Evolutionary conservation across 2,888 invertebrate species (phyloP), one percentile per base, ranked within the genome.

Genomic region (Herminia tarsipennalis): DNA sequence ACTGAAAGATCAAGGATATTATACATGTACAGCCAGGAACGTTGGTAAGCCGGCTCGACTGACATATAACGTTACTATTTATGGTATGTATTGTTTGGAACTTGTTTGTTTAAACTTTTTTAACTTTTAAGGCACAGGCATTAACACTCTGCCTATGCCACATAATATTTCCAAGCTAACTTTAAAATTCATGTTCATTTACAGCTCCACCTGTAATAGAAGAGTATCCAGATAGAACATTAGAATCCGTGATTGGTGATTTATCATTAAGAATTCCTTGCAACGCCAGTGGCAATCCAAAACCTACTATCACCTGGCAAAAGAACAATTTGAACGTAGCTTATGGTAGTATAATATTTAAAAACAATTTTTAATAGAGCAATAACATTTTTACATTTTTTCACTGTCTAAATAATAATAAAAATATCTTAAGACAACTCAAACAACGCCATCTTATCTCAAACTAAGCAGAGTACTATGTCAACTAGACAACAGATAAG

Each of bases 11-110:
- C 55, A 69, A 35, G 86, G 86, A 6, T 52, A 45, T 10, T 85
- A 85, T 35, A 73, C 70, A 0, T 85, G 86, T 41, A 39, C 58
- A 1, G 85, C 81, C 0, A 66, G 45, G 1, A 84, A 79, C 20
- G 14, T 34, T 1, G 66, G 56, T 2, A 68, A 65, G n/a, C 58
- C 63, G 4, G 42, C 44, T 3, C 70, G 68, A 12, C 56, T 81
- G 1, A 74, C 79, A 0, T 84, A 80, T 36, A 48, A 66, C 12
- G 35, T 66, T 3, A 29, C 30, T 9, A 46, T 57, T 6, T 29
- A 29, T 28, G 63, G 63, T 66, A 42, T 2, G 42, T 36, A 18
- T n/a, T n/a, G n/a, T n/a, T n/a, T n/a, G n/a, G n/a, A n/a, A n/a
- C n/a, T n/a, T n/a, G n/a, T n/a, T n/a, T n/a, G n/a, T n/a, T n/a